Evolutionary conservation across 30 jellyfish, hydroid and myxozoan species (phyloP), one percentile per base, ranked within the genome.

Genomic region (Pelagia noctiluca): DNA sequence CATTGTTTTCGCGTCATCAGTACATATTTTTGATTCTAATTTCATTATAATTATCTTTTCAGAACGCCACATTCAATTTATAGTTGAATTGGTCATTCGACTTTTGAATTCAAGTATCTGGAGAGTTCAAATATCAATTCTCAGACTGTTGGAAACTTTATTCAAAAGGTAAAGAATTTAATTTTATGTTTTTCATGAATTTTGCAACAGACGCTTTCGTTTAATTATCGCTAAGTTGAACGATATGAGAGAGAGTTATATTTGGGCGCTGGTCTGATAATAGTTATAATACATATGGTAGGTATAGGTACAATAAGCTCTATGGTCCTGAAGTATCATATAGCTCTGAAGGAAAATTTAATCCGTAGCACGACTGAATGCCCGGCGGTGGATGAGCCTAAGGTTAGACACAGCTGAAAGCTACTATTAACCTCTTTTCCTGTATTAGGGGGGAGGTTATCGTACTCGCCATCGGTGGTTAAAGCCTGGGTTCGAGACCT

Each of bases 81-180:
- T 78, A 1, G 31, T 80, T 37, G 92, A 75, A 10, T 63, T 65
- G n/a, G 64, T 89, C 37, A 13, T 31, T 25, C 64, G 73, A 12
- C 52, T 68, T 11, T 46, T 89, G 62, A 82, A 89, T 61, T 30
- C 82, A 24, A 80, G 90, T n/a, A 31, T 87, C 5, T 89, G 97
- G 97, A 82, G 86, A 48, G 87, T 78, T 2, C 97, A 89, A 71
- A 24, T 71, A 28, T 52, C 97, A 0, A 31, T 89, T 2, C 90
- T 89, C 0, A 82, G 77, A 21, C 57, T 88, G 3, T 32, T 84
- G 24, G 87, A 65, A 22, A 32, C 83, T 18, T 63, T 89, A n/a
- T 87, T 89, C 75, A 68, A 72, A 49, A 89, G 97, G 97, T 89
- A 57, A 35, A 71, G 16, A n/a, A 70, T 2, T 47, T 67, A 26